Conservation (phyloP, 2,113 vertebrate genomes). For the Eptatretus burgeri region DNA sequence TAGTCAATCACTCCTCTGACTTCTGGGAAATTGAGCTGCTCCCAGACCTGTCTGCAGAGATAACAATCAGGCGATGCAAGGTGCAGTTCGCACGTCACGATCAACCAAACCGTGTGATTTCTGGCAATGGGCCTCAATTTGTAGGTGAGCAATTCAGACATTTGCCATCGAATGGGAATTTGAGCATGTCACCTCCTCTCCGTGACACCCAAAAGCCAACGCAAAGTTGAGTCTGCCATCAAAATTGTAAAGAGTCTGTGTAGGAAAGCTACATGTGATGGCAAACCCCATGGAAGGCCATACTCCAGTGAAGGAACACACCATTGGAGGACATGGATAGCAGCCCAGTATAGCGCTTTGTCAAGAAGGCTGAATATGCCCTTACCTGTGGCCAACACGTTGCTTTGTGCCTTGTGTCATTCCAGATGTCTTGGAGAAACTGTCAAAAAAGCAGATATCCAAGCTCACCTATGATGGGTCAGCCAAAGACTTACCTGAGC, state of each 20-base stretch:
- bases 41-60: slow-evolving; percentile 8
- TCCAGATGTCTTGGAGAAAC: too few relatives aligned
- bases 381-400: background rate
- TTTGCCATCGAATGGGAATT: slow-evolving; percentile 8
- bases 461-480: too few relatives aligned
- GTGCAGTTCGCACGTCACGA: slow-evolving; percentile 7
- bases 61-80: slow-evolving; percentile 5
- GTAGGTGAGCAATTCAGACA: background rate
- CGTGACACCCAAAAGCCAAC: slow-evolving; percentile 8
- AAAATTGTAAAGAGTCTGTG: slow-evolving; percentile 8
- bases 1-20: slow-evolving; percentile 8
- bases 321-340: background rate
- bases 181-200: background rate
- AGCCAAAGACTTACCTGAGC: too few relatives aligned
- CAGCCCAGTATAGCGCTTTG: slow-evolving; percentile 5
- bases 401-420: too few relatives aligned
- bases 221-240: background rate
- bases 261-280: slow-evolving; percentile 5
- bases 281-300: slow-evolving; percentile 8
- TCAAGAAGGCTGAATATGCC: slow-evolving; percentile 5
- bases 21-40: slow-evolving; percentile 7
- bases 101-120: slow-evolving; percentile 5
- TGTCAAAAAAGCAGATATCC: too few relatives aligned
- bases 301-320: slow-evolving; percentile 8
- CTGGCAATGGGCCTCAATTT: slow-evolving; percentile 7